These are phyloP conservation scores for Brachypterus glaber DNA, from an alignment of 2,888 invertebrate genomes.

Conservation along the genomic window DNA sequence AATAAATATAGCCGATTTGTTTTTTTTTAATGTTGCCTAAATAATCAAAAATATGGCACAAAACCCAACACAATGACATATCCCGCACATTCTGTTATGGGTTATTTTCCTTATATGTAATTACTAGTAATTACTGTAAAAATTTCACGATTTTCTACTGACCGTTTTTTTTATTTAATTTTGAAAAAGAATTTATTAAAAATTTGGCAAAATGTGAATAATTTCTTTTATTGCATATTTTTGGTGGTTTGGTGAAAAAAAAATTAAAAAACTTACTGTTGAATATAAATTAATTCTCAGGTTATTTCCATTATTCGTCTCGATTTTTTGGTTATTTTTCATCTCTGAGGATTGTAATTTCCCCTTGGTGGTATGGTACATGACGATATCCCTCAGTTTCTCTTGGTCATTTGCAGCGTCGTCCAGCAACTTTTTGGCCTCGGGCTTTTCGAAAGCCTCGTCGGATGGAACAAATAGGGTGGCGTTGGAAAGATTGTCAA, in stretches of 20 bases:
- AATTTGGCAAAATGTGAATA: too few relatives aligned
- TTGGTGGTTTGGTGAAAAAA: too few relatives aligned
- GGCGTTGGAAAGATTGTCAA: constrained; percentile 49
- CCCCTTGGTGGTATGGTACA: constrained; percentile 53
- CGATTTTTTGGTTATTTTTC: constrained; percentile 44
- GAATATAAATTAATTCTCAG: constrained; percentile 53
- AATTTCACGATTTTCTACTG: too few relatives aligned
- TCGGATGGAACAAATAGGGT: constrained; percentile 58
- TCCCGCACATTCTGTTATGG: too few relatives aligned
- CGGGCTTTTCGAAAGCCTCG: constrained; percentile 48
- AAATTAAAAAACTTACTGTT: constrained; percentile 41
- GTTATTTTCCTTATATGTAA: too few relatives aligned
- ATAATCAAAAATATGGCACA: too few relatives aligned
- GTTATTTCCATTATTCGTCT: constrained; percentile 41
- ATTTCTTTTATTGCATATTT: too few relatives aligned
- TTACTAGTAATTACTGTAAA: too few relatives aligned
- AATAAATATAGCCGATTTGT: too few relatives aligned
- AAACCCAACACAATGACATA: too few relatives aligned
- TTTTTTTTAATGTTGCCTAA: too few relatives aligned
- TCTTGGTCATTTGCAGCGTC: constrained; percentile 37
- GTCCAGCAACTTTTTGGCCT: constrained; percentile 36
- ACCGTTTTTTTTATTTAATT: constrained; percentile 6
- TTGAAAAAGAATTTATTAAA: too few relatives aligned
- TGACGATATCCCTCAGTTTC: constrained; percentile 49
- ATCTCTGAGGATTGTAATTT: constrained; percentile 48